These are phyloP conservation scores for Timema cristinae DNA, from an alignment of 2,888 invertebrate species.

Conservation along the genomic window DNA sequence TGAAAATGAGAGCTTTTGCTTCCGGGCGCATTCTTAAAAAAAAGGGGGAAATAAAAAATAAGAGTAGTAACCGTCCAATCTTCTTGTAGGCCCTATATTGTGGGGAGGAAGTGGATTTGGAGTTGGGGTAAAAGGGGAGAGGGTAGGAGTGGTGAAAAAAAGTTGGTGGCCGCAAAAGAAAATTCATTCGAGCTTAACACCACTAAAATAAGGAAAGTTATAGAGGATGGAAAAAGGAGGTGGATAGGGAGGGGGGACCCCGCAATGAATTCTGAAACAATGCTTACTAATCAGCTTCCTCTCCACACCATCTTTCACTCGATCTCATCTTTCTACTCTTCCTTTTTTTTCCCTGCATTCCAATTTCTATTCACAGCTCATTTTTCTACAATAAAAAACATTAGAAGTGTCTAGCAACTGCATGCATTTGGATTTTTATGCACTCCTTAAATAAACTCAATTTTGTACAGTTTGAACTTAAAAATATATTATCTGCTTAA, in stretches of 20 bases:
- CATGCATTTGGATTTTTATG: too few relatives aligned
- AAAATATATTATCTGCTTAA: too few relatives aligned
- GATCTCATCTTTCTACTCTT: neutral
- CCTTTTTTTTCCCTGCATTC: neutral
- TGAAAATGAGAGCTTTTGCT: conserved; percentile 31
- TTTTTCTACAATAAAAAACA: too few relatives aligned
- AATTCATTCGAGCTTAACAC: conserved; percentile 30
- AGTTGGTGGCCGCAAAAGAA: conserved; percentile 21
- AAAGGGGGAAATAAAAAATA: conserved; percentile 3
- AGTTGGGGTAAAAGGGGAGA: neutral
- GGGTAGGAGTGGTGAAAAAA: conserved; percentile 12
- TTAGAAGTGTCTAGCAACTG: too few relatives aligned
- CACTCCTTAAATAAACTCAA: too few relatives aligned
- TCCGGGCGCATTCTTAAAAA: conserved; percentile 28
- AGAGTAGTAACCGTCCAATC: conserved; percentile 23
- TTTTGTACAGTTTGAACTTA: too few relatives aligned
- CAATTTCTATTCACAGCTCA: too few relatives aligned
- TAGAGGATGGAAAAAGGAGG: neutral
- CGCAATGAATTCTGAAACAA: conserved; percentile 30
- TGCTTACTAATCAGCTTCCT: conserved; percentile 31
- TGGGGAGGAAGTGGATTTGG: conserved; percentile 15
- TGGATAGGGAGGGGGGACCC: conserved; percentile 12
- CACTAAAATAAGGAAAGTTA: conserved; percentile 14
- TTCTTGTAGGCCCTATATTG: conserved; percentile 8
- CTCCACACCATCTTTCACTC: too few relatives aligned